Base-by-base conservation (phyloP, 1,140 invertebrate species). In the Heliconius hewitsoni region DNA sequence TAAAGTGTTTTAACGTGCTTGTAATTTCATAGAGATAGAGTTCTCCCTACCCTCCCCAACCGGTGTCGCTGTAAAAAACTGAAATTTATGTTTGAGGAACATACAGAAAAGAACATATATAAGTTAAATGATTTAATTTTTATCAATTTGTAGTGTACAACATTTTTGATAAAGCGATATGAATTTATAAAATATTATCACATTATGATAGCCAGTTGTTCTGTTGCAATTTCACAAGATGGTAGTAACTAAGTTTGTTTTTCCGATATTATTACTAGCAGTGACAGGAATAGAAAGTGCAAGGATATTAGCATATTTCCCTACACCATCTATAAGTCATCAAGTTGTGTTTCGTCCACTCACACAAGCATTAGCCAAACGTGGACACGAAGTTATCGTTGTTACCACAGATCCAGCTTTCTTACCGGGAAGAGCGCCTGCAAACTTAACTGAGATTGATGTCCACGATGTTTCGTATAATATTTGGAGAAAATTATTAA, bases 331-430 rank as follows among this genome's bases (percentile, higher is more conserved):
- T 0, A 60, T 60, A 60, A 60, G 55, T 60, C 55, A 60, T 60
- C 55, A 60, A 60, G n/a, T 60, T 60, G 55, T 13, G 11, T 60
- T 60, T 60, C 55, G 55, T 23, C 55, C 55, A 23, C n/a, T 60
- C 8, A 86, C 85, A 16, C 82, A 87, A 73, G 91, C 88, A 73
- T 82, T 95, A 30, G 86, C 85, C 0, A 88, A 87, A 66, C 83
- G 87, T 60, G 95, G 95, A 9, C 95, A 95, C 80, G 87, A 94
- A 71, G 77, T 95, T 0, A 90, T 92, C 9, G 79, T 91, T 0
- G 77, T 92, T 0, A 90, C 89, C 3, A 77, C 89, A 8, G 81
- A 89, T 79, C 85, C 86, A 27, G 73, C 81, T 1, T 78, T 78
- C 37, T 73, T 78, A 13, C 74, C 73, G 81, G 74, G 72, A 46